Evolutionary conservation across 1,140 invertebrate genomes (phyloP).

Genomic region (Subanguina moxae): DNA sequence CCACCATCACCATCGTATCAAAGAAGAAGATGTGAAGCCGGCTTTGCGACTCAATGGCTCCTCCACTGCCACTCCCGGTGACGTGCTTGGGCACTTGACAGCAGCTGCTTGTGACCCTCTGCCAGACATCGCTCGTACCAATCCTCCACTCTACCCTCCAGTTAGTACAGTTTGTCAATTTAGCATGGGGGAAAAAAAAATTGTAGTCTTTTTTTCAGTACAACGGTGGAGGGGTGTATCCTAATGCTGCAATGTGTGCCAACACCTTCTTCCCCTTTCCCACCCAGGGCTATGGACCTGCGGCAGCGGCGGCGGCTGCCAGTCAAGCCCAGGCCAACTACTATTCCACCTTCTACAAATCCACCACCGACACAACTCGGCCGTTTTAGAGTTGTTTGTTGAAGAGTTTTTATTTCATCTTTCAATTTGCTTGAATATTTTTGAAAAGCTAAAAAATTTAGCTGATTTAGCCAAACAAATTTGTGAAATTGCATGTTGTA

Average conservation of each 20-base stretch:
- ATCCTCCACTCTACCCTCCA: neutral
- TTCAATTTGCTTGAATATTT: too few relatives aligned
- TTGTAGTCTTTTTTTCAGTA: neutral
- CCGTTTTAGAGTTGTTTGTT: too few relatives aligned
- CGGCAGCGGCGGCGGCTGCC: neutral
- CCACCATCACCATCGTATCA: neutral
- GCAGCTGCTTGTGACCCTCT: neutral
- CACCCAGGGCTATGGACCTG: neutral
- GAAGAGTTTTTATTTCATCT: too few relatives aligned
- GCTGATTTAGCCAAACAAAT: too few relatives aligned
- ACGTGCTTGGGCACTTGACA: neutral
- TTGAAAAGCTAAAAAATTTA: too few relatives aligned
- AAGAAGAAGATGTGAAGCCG: conserved; percentile 6
- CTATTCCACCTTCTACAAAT: neutral
- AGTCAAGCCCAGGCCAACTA: neutral
- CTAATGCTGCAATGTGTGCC: neutral
- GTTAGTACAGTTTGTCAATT: neutral
- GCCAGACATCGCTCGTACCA: neutral
- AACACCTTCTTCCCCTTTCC: neutral
- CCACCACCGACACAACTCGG: neutral
- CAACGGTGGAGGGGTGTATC: neutral
- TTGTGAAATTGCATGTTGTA: too few relatives aligned
- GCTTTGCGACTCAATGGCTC: neutral
- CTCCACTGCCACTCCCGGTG: neutral
- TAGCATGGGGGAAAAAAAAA: too few relatives aligned